A percentile compares a stretch with the other conserved stretches of the same genome.
Evolutionary conservation across 1,140 invertebrate genomes (phyloP).

Genomic region (Drosophila aff.): DNA sequence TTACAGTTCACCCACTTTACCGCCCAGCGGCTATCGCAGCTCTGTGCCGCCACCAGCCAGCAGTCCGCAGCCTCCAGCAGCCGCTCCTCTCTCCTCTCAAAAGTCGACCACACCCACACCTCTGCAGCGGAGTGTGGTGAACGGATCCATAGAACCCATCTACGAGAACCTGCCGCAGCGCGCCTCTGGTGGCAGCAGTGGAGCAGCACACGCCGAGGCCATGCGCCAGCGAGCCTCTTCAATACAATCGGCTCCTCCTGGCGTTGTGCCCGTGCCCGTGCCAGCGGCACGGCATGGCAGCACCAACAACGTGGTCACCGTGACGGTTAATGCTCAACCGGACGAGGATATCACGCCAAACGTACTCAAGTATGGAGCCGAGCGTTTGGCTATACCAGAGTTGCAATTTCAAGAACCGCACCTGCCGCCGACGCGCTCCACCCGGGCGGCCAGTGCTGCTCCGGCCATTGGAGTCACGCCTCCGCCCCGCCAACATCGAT

Average conservation of each 20-base stretch:
- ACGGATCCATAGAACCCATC: conserved; percentile 88
- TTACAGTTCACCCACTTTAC: conserved; percentile 63
- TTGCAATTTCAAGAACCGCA: conserved; percentile 73
- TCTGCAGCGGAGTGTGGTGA: conserved; percentile 70
- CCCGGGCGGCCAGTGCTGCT: conserved; percentile 72
- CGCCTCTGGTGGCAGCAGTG: conserved; percentile 69
- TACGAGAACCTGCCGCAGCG: conserved; percentile 91
- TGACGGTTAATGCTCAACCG: conserved; percentile 57
- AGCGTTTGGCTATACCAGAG: conserved; percentile 71
- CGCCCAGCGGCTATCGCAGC: conserved; percentile 72
- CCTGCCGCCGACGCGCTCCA: conserved; percentile 62
- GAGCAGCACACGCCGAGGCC: conserved; percentile 58
- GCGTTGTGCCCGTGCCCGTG: conserved; percentile 84
- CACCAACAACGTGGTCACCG: conserved; percentile 52
- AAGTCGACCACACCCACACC: conserved; percentile 56
- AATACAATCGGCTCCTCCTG: conserved; percentile 88
- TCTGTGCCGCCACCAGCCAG: conserved; percentile 68
- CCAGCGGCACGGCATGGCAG: conserved; percentile 43
- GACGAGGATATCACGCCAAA: conserved; percentile 68
- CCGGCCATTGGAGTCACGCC: conserved; percentile 70
- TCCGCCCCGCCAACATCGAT: conserved; percentile 72
- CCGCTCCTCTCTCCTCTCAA: conserved; percentile 5
- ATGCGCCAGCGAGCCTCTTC: conserved; percentile 88
- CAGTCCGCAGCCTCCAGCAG: conserved; percentile 57
- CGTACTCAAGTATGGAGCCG: conserved; percentile 54